phyloP scores from a whole-genome alignment of 2,797 vertebrate species.

The Choloepus didactylus region DNA sequence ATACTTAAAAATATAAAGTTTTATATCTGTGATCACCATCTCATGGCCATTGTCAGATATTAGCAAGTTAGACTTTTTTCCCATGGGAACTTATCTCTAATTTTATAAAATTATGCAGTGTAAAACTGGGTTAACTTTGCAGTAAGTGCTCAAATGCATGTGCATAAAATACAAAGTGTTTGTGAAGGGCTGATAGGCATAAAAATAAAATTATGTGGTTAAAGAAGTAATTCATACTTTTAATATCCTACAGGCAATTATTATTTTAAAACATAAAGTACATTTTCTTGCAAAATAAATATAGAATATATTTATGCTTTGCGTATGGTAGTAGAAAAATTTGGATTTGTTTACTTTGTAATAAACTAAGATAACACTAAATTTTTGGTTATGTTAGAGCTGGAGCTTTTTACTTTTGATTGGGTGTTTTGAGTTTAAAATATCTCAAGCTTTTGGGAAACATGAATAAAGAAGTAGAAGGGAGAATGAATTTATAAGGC shows the following conservation, averaged over 20 bases:
- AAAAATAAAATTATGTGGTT: neutral
- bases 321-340: neutral
- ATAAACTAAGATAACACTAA: neutral
- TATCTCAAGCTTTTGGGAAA: neutral
- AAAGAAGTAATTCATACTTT: neutral
- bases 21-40: neutral
- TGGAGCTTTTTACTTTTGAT: neutral
- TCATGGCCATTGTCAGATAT: neutral
- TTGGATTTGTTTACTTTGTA: neutral
- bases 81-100: neutral
- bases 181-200: neutral
- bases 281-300: neutral
- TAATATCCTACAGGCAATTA: neutral
- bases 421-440: neutral
- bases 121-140: neutral
- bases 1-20: neutral
- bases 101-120: neutral
- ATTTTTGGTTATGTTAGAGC: conserved; percentile 25
- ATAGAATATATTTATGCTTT: neutral
- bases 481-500: neutral
- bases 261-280: neutral
- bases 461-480: neutral
- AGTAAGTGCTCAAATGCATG: neutral
- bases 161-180: neutral
- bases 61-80: neutral